phyloP scores from a whole-genome alignment of 2,888 invertebrate genomes.

The Anaspis maculata region DNA sequence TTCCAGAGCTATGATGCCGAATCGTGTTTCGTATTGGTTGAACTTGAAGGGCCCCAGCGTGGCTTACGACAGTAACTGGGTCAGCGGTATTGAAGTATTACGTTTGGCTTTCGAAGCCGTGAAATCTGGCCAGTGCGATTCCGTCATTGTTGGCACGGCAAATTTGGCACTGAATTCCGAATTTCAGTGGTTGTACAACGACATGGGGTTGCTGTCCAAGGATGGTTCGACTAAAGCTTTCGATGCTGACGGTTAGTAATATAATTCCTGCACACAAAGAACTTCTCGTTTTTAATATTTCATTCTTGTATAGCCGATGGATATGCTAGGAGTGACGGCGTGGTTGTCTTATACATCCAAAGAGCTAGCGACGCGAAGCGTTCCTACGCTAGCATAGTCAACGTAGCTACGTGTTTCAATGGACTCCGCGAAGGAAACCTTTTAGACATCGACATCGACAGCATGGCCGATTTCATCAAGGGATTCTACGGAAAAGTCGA shows the following conservation, averaged over 20 bases:
- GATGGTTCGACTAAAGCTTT: conserved; percentile 58
- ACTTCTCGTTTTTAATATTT: too few relatives aligned
- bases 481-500: conserved; percentile 50
- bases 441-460: conserved; percentile 32
- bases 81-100: conserved; percentile 60
- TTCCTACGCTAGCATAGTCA: conserved; percentile 48
- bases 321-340: conserved; percentile 76
- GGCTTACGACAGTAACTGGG: conserved; percentile 58
- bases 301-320: conserved; percentile 53
- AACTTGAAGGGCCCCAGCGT: conserved; percentile 67
- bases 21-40: conserved; percentile 85
- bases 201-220: conserved; percentile 52
- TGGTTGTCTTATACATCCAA: conserved; percentile 67
- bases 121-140: conserved; percentile 76
- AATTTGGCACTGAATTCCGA: conserved; percentile 62
- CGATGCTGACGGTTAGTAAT: conserved; percentile 52
- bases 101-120: conserved; percentile 64
- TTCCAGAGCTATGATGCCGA: conserved; percentile 92
- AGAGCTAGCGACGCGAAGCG: conserved; percentile 49
- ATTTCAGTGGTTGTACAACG: conserved; percentile 53
- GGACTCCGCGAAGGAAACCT: conserved; percentile 44
- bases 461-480: conserved; percentile 43
- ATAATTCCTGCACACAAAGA: too few relatives aligned
- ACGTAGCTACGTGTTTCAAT: conserved; percentile 50
- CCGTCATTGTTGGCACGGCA: conserved; percentile 84